Evolutionary conservation across 2,888 invertebrate species (phyloP), one percentile per base, ranked within the genome.

Genomic region (Lissocephala sabroskyi): DNA sequence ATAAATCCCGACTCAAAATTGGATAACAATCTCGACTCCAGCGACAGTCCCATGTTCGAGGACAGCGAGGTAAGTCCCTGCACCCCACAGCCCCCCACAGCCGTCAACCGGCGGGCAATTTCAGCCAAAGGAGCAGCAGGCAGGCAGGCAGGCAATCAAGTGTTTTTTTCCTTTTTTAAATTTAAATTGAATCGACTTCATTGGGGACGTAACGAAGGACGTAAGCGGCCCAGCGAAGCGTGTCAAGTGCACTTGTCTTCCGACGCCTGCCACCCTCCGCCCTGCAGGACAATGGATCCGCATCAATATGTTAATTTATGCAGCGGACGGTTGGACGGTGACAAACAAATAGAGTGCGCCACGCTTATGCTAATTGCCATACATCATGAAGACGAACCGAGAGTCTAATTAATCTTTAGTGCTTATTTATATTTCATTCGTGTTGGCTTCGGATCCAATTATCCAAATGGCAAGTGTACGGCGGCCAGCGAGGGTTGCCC

Each of bases 11-110:
- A 82, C 62, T 75, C 83, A 63, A 84, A 84, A 79, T 81, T 80
- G 78, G 81, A 80, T 79, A 84, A 84, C 73, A 83, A 80, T 78
- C 73, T 85, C 35, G 85, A 85, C 47, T 76, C 84, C 45, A 85
- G 84, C 62, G 84, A 85, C 76, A 84, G 84, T 65, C 85, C 85
- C 53, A 82, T 83, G 81, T 85, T 85, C 63, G 85, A 85, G 67
- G 85, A 85, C 52, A 84, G 83, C 60, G 85, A 85, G 80, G 85
- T 85, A 81, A 83, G 82, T 81, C 43, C n/a, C n/a, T n/a, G n/a
- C n/a, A n/a, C n/a, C n/a, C n/a, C n/a, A n/a, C n/a, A n/a, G n/a
- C n/a, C n/a, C n/a, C n/a, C n/a, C n/a, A n/a, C n/a, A 17, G 17
- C 28, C 23, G 16, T 28, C 40, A 49, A 37, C 32, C 44, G 45